Percentiles rank a stretch among this genome's conserved stretches.
Conservation (phyloP, 2,888 invertebrate genomes). For the Archips xylosteana region DNA sequence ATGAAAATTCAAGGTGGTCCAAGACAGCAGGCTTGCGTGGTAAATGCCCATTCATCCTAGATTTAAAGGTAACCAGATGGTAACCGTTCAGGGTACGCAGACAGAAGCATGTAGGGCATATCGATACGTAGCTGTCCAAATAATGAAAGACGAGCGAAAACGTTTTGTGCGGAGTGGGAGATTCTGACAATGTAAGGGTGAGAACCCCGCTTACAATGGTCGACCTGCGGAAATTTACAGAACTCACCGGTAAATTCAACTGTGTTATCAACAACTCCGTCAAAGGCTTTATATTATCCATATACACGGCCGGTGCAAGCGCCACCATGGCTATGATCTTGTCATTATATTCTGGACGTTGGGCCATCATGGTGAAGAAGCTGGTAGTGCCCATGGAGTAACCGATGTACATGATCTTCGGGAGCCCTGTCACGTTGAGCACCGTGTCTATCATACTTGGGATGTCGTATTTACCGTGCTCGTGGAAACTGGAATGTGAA, state of each 20-base stretch:
- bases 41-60: too few species aligned
- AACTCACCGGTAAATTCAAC: conserved; percentile 65
- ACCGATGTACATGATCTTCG: conserved; percentile 82
- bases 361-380: conserved; percentile 84
- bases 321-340: conserved; percentile 81
- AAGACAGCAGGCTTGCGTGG: too few species aligned
- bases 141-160: too few species aligned
- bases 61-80: too few species aligned
- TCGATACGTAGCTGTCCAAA: too few species aligned
- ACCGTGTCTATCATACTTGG: conserved; percentile 85
- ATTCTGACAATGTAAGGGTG: too few species aligned
- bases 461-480: conserved; percentile 85
- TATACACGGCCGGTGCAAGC: conserved; percentile 83
- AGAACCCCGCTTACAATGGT: too few species aligned
- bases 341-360: conserved; percentile 83
- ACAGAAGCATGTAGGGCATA: too few species aligned
- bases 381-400: conserved; percentile 86
- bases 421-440: conserved; percentile 69
- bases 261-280: conserved; percentile 57
- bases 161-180: too few species aligned
- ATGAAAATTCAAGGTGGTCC: too few species aligned
- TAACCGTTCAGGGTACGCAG: too few species aligned
- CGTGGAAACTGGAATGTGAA: conserved; percentile 79
- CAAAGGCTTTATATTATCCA: conserved; percentile 62
- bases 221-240: too few species aligned